These are phyloP conservation scores for Neotoxoptera formosana DNA, from an alignment of 1,140 invertebrate species.

Conservation along the genomic window DNA sequence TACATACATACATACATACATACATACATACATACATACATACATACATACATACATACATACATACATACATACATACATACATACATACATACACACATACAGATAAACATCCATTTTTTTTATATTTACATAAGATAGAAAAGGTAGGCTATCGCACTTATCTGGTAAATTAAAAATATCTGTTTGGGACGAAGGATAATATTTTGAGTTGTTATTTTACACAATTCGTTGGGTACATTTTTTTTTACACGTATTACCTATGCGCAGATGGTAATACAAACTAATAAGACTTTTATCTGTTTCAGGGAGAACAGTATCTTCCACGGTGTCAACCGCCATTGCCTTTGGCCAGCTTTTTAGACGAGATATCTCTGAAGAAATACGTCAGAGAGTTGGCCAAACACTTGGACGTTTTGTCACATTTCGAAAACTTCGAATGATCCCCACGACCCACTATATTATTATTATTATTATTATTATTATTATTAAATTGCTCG, in stretches of 20 bases:
- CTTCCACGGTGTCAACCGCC: slow-evolving; percentile 85
- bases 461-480: not conserved
- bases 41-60: too few species aligned
- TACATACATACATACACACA: too few species aligned
- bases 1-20: too few species aligned
- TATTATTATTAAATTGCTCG: not conserved
- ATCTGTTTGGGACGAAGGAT: not conserved
- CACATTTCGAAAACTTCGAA: slow-evolving; percentile 68
- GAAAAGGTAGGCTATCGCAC: too few species aligned
- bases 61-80: too few species aligned
- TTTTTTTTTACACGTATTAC: not conserved
- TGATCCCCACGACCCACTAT: slow-evolving; percentile 68
- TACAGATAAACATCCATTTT: too few species aligned
- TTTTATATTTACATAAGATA: too few species aligned
- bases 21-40: too few species aligned
- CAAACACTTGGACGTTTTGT: slow-evolving; percentile 79
- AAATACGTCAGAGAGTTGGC: slow-evolving; percentile 85
- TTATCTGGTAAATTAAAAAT: too few species aligned
- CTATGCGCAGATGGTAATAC: not conserved
- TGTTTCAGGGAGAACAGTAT: slow-evolving; percentile 76
- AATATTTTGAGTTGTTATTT: not conserved
- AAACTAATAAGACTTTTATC: not conserved
- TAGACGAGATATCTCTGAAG: slow-evolving; percentile 84
- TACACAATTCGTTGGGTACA: too few species aligned
- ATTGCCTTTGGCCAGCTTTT: slow-evolving; percentile 86